Evolutionary conservation across 2,797 vertebrate species (phyloP).

Genomic region (Arctocebus calabarensis): DNA sequence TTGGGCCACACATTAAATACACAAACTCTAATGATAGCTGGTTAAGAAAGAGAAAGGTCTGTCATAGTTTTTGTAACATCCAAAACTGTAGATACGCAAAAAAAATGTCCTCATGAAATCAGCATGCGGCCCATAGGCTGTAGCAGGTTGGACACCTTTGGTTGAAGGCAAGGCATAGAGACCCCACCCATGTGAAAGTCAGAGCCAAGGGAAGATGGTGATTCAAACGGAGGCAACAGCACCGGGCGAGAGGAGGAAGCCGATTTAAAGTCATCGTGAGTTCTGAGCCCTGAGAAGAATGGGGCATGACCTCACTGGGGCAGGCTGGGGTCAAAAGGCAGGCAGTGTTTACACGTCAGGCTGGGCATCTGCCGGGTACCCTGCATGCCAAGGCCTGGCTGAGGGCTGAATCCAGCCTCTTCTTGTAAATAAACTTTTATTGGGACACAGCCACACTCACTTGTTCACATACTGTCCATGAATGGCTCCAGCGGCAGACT

Average conservation of each 20-base stretch:
- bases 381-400: background rate
- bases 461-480: background rate
- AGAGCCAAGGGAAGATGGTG: background rate
- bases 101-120: no score
- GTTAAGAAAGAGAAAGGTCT: no score
- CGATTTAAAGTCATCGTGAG: background rate
- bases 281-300: conserved; percentile 25
- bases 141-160: background rate
- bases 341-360: background rate
- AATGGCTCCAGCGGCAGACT: background rate
- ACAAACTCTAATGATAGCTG: no score
- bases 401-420: background rate
- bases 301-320: background rate
- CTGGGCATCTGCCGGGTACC: background rate
- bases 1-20: no score
- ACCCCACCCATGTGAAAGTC: background rate
- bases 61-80: no score
- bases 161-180: background rate
- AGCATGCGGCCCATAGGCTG: no score
- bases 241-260: background rate
- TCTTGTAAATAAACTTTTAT: conserved; percentile 45
- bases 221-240: background rate
- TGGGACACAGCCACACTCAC: background rate
- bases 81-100: no score
- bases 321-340: background rate